These are phyloP conservation scores for Paratilapia polleni DNA, from an alignment of 2,113 vertebrate genomes.

Conservation along the genomic window DNA sequence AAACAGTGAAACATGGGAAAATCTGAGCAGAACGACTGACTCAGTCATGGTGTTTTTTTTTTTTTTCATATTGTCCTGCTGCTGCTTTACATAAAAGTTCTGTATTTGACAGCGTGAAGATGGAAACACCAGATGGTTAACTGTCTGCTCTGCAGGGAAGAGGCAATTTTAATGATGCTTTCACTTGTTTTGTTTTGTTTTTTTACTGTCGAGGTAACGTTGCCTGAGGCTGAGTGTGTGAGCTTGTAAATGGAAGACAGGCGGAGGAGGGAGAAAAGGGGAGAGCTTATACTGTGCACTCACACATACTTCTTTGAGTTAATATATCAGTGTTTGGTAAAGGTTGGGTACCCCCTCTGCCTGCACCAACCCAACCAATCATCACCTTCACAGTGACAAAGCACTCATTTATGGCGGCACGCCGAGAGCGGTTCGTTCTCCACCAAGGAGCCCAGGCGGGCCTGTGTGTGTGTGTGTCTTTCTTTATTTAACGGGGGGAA, in stretches of 20 bases:
- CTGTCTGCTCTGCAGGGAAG: neutral
- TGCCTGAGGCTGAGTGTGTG: slow-evolving; percentile 4
- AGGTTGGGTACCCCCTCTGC: slow-evolving; percentile 36
- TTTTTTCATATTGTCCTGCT: neutral
- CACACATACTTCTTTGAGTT: slow-evolving; percentile 35
- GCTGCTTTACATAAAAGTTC: neutral
- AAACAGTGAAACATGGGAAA: slow-evolving; percentile 67
- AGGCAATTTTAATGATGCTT: slow-evolving; percentile 44
- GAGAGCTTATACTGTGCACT: neutral
- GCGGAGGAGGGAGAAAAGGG: neutral
- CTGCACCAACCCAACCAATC: slow-evolving; percentile 9
- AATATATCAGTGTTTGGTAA: slow-evolving; percentile 52
- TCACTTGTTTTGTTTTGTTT: neutral
- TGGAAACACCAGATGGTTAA: slow-evolving; percentile 52
- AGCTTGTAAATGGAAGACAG: neutral
- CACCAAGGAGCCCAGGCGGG: neutral
- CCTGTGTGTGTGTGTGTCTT: slow-evolving; percentile 38
- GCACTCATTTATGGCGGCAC: slow-evolving; percentile 45
- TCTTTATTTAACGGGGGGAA: slow-evolving; percentile 7
- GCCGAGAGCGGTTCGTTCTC: slow-evolving; percentile 8
- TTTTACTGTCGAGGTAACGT: slow-evolving; percentile 3
- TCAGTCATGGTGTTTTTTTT: neutral
- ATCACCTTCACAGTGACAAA: slow-evolving; percentile 50
- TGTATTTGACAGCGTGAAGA: slow-evolving; percentile 12
- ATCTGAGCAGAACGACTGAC: slow-evolving; percentile 20